These are phyloP conservation scores for Malachius bipustulatus DNA, from an alignment of 2,888 invertebrate genomes.

Conservation along the genomic window DNA sequence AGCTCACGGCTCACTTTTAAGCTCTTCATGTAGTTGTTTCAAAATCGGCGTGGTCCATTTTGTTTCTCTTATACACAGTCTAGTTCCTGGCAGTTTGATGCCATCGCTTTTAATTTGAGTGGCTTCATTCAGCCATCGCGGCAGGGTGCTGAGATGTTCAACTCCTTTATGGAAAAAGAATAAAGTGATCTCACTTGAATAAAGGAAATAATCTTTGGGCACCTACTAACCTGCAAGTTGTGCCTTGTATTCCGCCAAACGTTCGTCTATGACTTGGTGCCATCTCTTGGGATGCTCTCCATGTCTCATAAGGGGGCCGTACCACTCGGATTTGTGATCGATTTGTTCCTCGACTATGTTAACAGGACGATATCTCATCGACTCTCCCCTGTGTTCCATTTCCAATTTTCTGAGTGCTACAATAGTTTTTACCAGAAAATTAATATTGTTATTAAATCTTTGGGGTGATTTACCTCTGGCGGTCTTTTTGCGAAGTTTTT, in stretches of 20 bases:
- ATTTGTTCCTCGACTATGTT: constrained; percentile 41
- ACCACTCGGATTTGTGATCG: constrained; percentile 49
- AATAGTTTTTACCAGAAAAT: constrained; percentile 8
- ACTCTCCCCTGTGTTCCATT: constrained; percentile 32
- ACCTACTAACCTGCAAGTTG: constrained; percentile 28
- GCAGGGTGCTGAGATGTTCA: constrained; percentile 38
- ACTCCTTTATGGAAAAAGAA: constrained; percentile 39
- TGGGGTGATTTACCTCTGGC: constrained; percentile 39
- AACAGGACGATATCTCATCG: constrained; percentile 34
- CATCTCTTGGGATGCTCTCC: constrained; percentile 53
- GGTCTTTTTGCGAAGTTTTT: constrained; percentile 41
- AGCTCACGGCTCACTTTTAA: constrained; percentile 41
- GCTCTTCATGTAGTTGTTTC: constrained; percentile 45
- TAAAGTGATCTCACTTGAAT: too few relatives aligned
- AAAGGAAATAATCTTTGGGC: not conserved
- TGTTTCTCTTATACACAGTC: constrained; percentile 47
- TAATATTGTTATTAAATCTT: not conserved
- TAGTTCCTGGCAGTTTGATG: constrained; percentile 33
- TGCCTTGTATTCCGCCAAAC: constrained; percentile 27
- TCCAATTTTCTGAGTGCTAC: constrained; percentile 41
- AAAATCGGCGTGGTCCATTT: constrained; percentile 54
- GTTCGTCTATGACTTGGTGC: constrained; percentile 41
- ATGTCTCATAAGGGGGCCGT: constrained; percentile 50
- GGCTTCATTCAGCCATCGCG: constrained; percentile 39
- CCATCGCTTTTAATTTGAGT: constrained; percentile 39